A percentile compares a stretch with the other conserved stretches of the same genome.
Evolutionary conservation across 2,888 invertebrate genomes (phyloP).

Genomic region (Holacanthella duospinosa): DNA sequence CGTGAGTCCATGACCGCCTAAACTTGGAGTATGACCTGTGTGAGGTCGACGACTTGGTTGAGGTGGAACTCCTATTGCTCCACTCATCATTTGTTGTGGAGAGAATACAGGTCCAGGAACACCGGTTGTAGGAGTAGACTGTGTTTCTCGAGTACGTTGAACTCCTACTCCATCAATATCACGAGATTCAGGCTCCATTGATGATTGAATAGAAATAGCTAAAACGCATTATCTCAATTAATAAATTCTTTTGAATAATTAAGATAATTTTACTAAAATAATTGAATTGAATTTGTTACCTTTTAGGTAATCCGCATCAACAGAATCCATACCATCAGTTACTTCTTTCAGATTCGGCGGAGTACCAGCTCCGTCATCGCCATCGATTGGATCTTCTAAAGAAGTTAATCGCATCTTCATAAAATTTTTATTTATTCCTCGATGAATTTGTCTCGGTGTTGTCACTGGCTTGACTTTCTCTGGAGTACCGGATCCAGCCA

Average conservation of each 20-base stretch:
- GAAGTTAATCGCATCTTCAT: constrained; percentile 31
- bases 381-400: constrained; percentile 35
- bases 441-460: constrained; percentile 22
- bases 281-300: constrained; percentile 16
- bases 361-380: constrained; percentile 38
- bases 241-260: not conserved
- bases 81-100: constrained; percentile 6
- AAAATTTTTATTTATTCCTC: constrained; percentile 18
- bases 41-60: constrained; percentile 26
- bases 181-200: constrained; percentile 34
- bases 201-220: constrained; percentile 33
- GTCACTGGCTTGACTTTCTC: constrained; percentile 21
- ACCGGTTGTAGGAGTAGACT: constrained; percentile 22
- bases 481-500: constrained; percentile 28
- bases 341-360: constrained; percentile 40
- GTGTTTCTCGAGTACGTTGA: constrained; percentile 1
- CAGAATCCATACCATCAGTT: constrained; percentile 35
- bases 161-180: constrained; percentile 28
- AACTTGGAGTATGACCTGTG: constrained; percentile 9
- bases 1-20: constrained; percentile 32
- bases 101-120: constrained; percentile 15
- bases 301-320: constrained; percentile 33
- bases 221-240: not conserved
- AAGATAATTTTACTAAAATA: not conserved
- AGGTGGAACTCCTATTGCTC: constrained; percentile 14